Evolutionary conservation across 1,140 invertebrate genomes (phyloP).

Genomic region (Brachionus koreanus): DNA sequence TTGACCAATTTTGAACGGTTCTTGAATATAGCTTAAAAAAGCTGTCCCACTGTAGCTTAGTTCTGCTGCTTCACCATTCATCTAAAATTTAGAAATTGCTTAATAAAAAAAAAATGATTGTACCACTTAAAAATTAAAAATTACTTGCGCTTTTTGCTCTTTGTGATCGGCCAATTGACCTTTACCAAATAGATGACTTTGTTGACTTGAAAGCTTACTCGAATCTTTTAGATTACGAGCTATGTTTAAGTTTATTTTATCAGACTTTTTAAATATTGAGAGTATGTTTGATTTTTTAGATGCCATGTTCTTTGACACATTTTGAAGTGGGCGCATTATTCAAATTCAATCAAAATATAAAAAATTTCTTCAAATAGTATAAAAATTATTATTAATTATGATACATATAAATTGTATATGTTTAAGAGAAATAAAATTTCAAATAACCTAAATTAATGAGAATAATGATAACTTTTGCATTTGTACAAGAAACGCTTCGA

Average conservation of each 20-base stretch:
- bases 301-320: not conserved
- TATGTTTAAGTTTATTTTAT: not conserved
- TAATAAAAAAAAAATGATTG: not conserved
- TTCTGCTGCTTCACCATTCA: not conserved
- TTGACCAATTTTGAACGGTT: not conserved
- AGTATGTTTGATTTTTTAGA: not conserved
- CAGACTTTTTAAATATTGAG: not conserved
- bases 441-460: not conserved
- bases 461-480: conserved; percentile 9
- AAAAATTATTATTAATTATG: not conserved
- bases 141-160: not conserved
- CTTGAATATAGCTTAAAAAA: conserved; percentile 1
- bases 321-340: not conserved
- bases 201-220: not conserved
- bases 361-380: not conserved
- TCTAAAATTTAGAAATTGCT: not conserved
- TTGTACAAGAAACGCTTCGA: not conserved
- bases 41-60: not conserved
- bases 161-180: not conserved
- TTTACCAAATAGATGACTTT: not conserved
- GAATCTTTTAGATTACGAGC: not conserved
- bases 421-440: not conserved
- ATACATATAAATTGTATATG: not conserved
- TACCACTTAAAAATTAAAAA: not conserved
- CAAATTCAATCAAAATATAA: not conserved